These are phyloP conservation scores for Calidris pygmaea DNA, from an alignment of 2,113 vertebrate genomes.

Conservation along the genomic window DNA sequence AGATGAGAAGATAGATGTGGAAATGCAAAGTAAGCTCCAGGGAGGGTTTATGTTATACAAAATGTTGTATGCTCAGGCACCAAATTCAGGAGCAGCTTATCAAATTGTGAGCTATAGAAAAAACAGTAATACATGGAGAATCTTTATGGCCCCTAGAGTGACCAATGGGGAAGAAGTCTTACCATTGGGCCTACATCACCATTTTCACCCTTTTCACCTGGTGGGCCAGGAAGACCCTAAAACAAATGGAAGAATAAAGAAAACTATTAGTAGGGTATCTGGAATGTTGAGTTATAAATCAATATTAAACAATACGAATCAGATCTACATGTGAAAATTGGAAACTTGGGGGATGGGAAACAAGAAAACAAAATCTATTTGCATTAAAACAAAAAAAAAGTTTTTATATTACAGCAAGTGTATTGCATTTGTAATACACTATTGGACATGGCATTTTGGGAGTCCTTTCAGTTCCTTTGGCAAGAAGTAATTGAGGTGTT, in stretches of 20 bases:
- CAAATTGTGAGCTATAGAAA: background rate
- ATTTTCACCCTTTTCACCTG: constrained; percentile 97
- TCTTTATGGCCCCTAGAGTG: background rate
- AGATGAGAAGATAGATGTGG: background rate
- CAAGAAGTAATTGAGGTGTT: background rate
- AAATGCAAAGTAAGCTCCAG: background rate
- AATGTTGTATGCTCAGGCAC: background rate
- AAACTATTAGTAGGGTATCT: background rate
- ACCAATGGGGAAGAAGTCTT: constrained; percentile 20
- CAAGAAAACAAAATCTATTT: background rate
- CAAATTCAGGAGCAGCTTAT: background rate
- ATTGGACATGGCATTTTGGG: background rate
- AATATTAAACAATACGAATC: background rate
- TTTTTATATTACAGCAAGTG: background rate
- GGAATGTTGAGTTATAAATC: background rate
- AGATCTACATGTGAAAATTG: background rate
- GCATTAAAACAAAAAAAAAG: background rate
- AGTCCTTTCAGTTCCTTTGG: background rate
- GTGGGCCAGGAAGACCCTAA: constrained; percentile 94
- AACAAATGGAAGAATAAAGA: background rate
- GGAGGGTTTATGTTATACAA: background rate
- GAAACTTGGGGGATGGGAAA: background rate
- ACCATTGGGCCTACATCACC: constrained; percentile 98
- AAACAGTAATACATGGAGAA: background rate
- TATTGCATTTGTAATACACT: background rate